A percentile compares a stretch with the other conserved stretches of the same genome.
phyloP scores from a whole-genome alignment of 2,888 invertebrate genomes.

The Pandemis cinnamomeana region DNA sequence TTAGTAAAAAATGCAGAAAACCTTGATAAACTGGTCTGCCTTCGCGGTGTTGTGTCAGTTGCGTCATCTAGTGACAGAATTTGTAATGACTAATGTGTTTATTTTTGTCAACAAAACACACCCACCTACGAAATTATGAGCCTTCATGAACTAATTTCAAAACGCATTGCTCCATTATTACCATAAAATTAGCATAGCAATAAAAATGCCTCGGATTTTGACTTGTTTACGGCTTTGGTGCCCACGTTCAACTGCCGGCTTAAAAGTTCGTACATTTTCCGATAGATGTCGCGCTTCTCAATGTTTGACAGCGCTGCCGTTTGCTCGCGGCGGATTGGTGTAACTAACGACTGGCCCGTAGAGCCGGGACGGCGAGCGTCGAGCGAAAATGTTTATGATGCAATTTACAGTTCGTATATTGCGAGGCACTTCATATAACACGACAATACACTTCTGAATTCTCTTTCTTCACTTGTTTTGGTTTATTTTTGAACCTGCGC shows the following conservation, averaged over 20 bases:
- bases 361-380: constrained; percentile 55
- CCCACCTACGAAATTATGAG: not conserved
- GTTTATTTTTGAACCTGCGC: constrained; percentile 53
- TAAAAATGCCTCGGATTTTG: constrained; percentile 1
- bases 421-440: constrained; percentile 75
- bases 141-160: constrained; percentile 13
- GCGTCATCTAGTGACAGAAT: constrained; percentile 40
- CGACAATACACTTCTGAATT: constrained; percentile 71
- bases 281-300: constrained; percentile 69
- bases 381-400: constrained; percentile 75
- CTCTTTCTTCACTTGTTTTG: constrained; percentile 53
- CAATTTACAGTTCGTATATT: constrained; percentile 80
- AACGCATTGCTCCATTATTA: not conserved
- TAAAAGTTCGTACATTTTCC: constrained; percentile 58
- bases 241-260: constrained; percentile 22
- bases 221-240: not conserved
- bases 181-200: not conserved
- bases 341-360: constrained; percentile 58
- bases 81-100: constrained; percentile 32
- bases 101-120: constrained; percentile 28
- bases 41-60: constrained; percentile 17
- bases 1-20: not conserved
- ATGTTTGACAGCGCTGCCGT: constrained; percentile 49
- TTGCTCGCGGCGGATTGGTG: constrained; percentile 48
- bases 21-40: not conserved